Conservation (phyloP, 1,140 invertebrate genomes). For the Campoletis sonorensis region DNA sequence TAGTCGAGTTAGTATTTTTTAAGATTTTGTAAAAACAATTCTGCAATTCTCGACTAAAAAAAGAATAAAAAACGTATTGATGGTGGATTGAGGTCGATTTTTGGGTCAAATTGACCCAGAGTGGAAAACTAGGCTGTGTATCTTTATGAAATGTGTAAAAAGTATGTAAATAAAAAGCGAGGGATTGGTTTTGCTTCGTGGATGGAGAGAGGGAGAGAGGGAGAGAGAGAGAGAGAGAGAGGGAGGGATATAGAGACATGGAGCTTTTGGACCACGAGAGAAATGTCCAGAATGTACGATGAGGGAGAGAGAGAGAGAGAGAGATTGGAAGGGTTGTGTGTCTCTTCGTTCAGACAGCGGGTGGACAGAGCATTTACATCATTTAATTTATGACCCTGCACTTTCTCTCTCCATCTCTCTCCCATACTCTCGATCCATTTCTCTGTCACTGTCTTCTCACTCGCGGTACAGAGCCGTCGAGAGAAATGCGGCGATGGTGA, state of each 20-base stretch:
- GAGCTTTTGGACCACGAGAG: conserved; percentile 11
- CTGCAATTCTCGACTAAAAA: too few relatives aligned
- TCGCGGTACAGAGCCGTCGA: conserved; percentile 17
- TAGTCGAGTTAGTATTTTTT: too few relatives aligned
- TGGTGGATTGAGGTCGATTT: too few relatives aligned
- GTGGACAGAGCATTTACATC: conserved; percentile 77
- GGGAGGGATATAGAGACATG: too few relatives aligned
- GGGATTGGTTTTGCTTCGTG: background rate
- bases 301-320: conserved; percentile 55
- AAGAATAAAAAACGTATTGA: too few relatives aligned
- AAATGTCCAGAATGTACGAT: conserved; percentile 29
- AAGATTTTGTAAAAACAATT: too few relatives aligned
- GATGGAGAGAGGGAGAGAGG: conserved; percentile 28
- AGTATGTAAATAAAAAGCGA: background rate
- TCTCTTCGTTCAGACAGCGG: conserved; percentile 68
- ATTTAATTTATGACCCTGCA: conserved; percentile 76
- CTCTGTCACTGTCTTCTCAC: background rate
- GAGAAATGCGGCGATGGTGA: conserved; percentile 22
- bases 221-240: conserved; percentile 48
- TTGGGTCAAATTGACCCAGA: too few relatives aligned
- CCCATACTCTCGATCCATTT: conserved; percentile 17
- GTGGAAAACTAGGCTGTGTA: too few relatives aligned
- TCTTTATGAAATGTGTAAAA: too few relatives aligned
- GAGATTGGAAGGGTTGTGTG: conserved; percentile 60
- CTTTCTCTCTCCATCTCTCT: conserved; percentile 15